Evolutionary conservation across 2,888 invertebrate genomes (phyloP).

Genomic region (Heteropelma amictum): DNA sequence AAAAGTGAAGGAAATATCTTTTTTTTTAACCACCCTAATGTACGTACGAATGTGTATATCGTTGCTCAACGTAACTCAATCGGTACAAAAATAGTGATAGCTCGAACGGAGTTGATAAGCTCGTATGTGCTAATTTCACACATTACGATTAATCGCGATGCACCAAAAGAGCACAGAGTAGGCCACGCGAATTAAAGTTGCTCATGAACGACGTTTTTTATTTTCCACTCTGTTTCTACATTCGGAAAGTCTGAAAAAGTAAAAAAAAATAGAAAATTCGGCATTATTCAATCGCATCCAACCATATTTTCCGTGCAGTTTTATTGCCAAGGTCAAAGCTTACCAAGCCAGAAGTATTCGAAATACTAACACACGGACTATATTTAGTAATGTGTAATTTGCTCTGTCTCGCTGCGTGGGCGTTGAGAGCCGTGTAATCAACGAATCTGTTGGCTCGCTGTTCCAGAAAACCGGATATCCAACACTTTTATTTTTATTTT

Average conservation of each 20-base stretch:
- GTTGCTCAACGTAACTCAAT: conserved; percentile 2
- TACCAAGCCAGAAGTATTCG: conserved; percentile 12
- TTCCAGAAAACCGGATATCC: conserved; percentile 51
- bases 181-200: no score
- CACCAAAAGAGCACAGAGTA: conserved; percentile 45
- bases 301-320: conserved; percentile 6
- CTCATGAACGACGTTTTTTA: no score
- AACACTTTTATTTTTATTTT: conserved; percentile 7
- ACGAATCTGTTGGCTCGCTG: conserved; percentile 33
- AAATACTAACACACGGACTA: conserved; percentile 35
- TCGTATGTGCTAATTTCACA: conserved; percentile 46
- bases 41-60: background rate
- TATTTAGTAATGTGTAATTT: conserved; percentile 58
- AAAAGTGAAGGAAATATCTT: background rate
- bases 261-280: no score
- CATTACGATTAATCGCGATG: conserved; percentile 36
- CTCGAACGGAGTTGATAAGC: conserved; percentile 30
- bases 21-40: background rate
- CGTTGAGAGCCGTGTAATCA: conserved; percentile 44
- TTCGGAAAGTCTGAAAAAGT: no score
- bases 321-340: conserved; percentile 44
- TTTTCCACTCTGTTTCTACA: no score
- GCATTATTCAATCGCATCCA: background rate
- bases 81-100: background rate
- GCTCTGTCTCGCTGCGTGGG: conserved; percentile 50